Conservation (phyloP, 2,888 invertebrate species). For the Brenthis daphne region DNA sequence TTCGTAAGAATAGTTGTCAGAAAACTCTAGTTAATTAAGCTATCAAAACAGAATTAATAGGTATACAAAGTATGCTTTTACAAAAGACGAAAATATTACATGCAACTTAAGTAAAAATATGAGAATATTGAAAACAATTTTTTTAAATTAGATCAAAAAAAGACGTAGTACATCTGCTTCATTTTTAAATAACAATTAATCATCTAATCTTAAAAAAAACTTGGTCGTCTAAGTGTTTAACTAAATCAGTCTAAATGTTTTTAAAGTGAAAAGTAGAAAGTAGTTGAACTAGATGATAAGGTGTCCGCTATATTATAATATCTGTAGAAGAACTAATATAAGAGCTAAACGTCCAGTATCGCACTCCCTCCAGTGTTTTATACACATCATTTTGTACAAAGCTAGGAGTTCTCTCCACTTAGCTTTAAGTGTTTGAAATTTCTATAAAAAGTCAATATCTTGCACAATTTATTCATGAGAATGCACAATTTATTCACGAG, state of each 20-base stretch:
- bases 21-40: no score
- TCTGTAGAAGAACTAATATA: conserved; percentile 27
- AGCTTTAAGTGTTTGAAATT: conserved; percentile 48
- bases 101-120: no score
- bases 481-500: no score
- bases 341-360: conserved; percentile 76
- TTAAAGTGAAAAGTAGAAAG: conserved; percentile 6
- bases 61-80: no score
- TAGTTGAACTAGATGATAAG: conserved; percentile 50
- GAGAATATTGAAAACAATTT: no score
- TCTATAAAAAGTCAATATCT: conserved; percentile 1
- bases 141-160: no score
- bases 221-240: conserved; percentile 6
- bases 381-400: conserved; percentile 78
- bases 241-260: conserved; percentile 12
- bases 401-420: conserved; percentile 64
- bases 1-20: no score
- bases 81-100: no score
- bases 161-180: no score
- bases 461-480: neutral
- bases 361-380: conserved; percentile 81
- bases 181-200: no score
- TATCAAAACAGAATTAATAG: no score
- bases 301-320: conserved; percentile 29
- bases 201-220: conserved; percentile 13